Conservation (phyloP, 2,113 vertebrate species). For the Prolemur simus region DNA sequence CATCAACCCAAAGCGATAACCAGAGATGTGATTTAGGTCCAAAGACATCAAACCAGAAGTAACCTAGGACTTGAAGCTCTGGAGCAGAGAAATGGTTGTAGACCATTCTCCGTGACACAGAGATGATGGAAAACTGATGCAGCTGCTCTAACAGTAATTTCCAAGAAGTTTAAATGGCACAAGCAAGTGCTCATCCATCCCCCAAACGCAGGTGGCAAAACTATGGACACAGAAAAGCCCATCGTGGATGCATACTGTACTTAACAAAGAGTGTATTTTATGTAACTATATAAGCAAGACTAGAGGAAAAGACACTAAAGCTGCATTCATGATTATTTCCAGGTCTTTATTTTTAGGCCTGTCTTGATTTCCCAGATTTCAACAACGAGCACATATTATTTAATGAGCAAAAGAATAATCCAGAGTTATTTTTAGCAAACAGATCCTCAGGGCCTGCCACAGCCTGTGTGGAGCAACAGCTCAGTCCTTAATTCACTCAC, state of each 20-base stretch:
- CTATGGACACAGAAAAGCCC: neutral
- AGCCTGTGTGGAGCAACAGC: neutral
- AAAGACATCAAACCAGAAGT: neutral
- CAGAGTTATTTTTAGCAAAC: neutral
- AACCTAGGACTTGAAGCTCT: neutral
- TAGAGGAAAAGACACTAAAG: neutral
- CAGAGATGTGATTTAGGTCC: neutral
- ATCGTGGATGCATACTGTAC: neutral
- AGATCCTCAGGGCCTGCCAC: neutral
- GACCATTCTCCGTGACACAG: accelerated
- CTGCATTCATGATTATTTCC: neutral
- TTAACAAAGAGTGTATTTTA: neutral
- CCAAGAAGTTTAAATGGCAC: neutral
- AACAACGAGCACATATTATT: neutral
- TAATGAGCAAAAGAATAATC: neutral
- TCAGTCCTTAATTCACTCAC: neutral
- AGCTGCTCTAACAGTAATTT: accelerated
- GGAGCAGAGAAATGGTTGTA: neutral
- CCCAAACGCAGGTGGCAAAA: neutral
- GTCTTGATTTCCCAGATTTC: neutral
- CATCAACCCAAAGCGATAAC: neutral
- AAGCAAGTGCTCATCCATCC: neutral
- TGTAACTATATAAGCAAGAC: neutral
- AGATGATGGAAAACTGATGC: accelerated
- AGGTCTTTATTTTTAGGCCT: neutral